phyloP scores from a whole-genome alignment of 2,797 vertebrate genomes.

The Leptoclinus maculatus region DNA sequence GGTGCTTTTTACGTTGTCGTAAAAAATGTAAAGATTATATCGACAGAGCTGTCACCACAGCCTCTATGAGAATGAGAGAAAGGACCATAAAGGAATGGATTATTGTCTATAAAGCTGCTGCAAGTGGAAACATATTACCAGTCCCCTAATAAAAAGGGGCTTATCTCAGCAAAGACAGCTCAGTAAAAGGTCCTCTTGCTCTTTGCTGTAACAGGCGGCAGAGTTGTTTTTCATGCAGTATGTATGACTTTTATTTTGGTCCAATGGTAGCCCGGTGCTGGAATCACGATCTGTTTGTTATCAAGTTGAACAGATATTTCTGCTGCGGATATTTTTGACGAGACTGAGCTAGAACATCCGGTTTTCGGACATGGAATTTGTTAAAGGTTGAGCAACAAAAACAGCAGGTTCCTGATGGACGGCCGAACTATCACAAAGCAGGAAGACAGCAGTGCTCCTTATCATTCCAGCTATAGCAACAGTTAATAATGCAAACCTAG shows the following conservation, averaged over 20 bases:
- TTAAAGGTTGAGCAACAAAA: not conserved
- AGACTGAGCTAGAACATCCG: not conserved
- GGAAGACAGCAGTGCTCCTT: not conserved
- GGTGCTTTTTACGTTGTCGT: not conserved
- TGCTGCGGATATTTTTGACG: constrained; percentile 11
- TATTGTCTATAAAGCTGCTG: not conserved
- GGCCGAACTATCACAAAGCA: not conserved
- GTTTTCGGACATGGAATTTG: not conserved
- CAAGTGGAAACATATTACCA: not conserved
- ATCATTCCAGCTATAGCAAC: not conserved
- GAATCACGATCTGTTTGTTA: not conserved
- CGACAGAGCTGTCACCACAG: not conserved
- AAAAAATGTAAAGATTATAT: not conserved
- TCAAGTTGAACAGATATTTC: not conserved
- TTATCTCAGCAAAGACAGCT: not conserved
- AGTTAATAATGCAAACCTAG: not conserved
- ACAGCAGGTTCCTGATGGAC: not conserved
- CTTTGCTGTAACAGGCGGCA: not conserved
- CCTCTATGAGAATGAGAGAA: not conserved
- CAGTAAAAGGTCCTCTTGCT: not conserved
- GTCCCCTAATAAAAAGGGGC: not conserved
- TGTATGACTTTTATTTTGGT: not conserved
- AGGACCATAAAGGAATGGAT: not conserved
- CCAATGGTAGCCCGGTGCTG: not conserved
- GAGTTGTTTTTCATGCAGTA: not conserved